Conservation (phyloP, 2,797 vertebrate species). For the Sphenodon punctatus region DNA sequence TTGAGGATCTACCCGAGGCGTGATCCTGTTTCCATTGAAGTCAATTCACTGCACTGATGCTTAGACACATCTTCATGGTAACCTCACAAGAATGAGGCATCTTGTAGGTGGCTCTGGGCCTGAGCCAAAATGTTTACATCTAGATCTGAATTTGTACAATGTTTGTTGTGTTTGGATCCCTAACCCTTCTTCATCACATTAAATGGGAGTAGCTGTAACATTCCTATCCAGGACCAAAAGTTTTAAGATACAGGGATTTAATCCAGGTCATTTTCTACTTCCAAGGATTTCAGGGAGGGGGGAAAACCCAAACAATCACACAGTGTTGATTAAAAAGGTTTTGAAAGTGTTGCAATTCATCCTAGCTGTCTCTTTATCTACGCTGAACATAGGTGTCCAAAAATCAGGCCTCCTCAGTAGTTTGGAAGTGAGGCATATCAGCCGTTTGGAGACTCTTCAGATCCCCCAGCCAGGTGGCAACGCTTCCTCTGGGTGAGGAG, state of each 20-base stretch:
- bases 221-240: constrained; percentile 40
- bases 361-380: not conserved
- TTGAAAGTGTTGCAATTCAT: not conserved
- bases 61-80: not conserved
- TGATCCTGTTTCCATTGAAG: too few relatives aligned
- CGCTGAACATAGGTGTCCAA: not conserved
- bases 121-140: not conserved
- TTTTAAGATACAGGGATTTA: not conserved
- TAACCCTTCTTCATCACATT: not conserved
- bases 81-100: not conserved
- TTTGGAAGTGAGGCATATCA: not conserved
- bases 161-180: not conserved
- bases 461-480: not conserved
- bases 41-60: too few relatives aligned
- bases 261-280: constrained; percentile 39
- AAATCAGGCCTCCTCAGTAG: not conserved
- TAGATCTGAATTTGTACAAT: rapidly evolving
- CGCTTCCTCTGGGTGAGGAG: not conserved
- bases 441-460: not conserved
- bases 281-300: constrained; percentile 4
- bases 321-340: not conserved
- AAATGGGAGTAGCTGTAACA: constrained; percentile 10
- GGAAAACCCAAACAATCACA: not conserved
- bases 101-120: not conserved
- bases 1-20: too few relatives aligned